These are phyloP conservation scores for Ramphastos sulfuratus DNA, from an alignment of 2,113 vertebrate genomes.

Conservation along the genomic window DNA sequence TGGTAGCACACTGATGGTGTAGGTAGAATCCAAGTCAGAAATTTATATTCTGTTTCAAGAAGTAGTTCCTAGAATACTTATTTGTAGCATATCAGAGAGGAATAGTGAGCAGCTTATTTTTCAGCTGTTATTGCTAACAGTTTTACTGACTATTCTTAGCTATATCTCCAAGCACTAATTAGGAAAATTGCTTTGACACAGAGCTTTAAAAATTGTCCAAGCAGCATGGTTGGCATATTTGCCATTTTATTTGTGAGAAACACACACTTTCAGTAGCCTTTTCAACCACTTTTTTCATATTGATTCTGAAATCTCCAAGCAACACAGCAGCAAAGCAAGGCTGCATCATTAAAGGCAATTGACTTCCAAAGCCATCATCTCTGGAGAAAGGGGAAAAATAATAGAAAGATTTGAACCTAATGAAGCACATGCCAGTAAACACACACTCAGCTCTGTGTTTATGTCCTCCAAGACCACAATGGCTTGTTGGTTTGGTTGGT, in stretches of 20 bases:
- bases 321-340: neutral
- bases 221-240: neutral
- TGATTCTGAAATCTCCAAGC: constrained; percentile 7
- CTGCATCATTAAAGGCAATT: neutral
- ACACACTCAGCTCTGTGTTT: neutral
- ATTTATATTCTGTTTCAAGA: neutral
- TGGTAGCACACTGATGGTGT: neutral
- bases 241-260: neutral
- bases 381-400: too few species aligned
- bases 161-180: neutral
- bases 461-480: neutral
- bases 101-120: neutral
- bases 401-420: neutral
- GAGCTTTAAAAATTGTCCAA: neutral
- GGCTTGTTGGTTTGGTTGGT: too few species aligned
- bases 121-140: neutral
- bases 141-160: neutral
- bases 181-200: constrained; percentile 13
- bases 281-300: neutral
- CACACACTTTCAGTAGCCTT: neutral
- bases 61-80: neutral
- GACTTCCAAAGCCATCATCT: neutral
- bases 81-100: neutral
- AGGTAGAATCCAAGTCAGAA: neutral
- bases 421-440: neutral